phyloP scores from a whole-genome alignment of 1,140 invertebrate species.

The Drosophila ogumai region DNA sequence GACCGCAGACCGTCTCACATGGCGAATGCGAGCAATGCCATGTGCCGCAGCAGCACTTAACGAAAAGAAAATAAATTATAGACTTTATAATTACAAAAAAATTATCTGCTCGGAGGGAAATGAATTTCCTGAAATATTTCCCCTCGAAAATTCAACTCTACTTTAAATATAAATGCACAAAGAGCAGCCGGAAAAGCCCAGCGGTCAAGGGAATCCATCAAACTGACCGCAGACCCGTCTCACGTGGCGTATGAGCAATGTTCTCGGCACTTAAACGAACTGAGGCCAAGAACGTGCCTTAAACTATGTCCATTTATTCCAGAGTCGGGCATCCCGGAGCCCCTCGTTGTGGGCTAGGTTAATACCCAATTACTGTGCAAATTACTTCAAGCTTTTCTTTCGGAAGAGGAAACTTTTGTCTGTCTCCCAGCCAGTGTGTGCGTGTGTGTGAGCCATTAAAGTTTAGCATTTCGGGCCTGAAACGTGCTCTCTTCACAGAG shows the following conservation, averaged over 20 bases:
- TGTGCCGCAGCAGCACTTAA: slow-evolving; percentile 35
- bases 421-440: slow-evolving; percentile 14
- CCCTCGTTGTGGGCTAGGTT: slow-evolving; percentile 59
- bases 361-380: slow-evolving; percentile 84
- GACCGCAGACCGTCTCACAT: slow-evolving; percentile 56
- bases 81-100: not conserved
- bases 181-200: not conserved
- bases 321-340: not conserved
- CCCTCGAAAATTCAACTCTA: not conserved
- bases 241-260: slow-evolving; percentile 64
- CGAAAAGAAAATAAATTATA: slow-evolving; percentile 10
- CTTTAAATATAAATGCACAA: slow-evolving; percentile 5
- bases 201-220: slow-evolving; percentile 62
- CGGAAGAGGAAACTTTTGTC: slow-evolving; percentile 50
- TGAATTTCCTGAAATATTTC: slow-evolving; percentile 3
- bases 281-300: slow-evolving; percentile 58
- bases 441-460: slow-evolving; percentile 56
- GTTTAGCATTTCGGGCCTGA: slow-evolving; percentile 60
- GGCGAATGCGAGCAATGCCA: slow-evolving; percentile 29
- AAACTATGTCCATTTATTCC: slow-evolving; percentile 76
- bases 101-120: not conserved
- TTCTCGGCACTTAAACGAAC: slow-evolving; percentile 49
- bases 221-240: slow-evolving; percentile 58
- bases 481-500: slow-evolving; percentile 32
- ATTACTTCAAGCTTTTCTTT: slow-evolving; percentile 75